Evolutionary conservation across 2,888 invertebrate genomes (phyloP).

Genomic region (Leucophenga maculata): DNA sequence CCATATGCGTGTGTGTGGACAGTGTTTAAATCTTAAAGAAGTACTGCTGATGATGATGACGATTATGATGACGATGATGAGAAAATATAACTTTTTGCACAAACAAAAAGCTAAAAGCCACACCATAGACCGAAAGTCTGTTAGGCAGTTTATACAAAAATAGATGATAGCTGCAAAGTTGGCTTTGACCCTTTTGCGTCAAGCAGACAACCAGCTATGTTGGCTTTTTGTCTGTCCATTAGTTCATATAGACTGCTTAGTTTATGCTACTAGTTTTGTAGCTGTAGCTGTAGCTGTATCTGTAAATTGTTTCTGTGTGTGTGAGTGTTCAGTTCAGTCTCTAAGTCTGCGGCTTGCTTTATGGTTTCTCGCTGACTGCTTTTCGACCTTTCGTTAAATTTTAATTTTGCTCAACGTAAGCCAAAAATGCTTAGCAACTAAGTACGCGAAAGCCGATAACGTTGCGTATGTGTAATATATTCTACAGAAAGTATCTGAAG

Average conservation of each 20-base stretch:
- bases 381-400: conserved; percentile 60
- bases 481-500: not conserved
- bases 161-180: no score
- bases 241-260: conserved; percentile 33
- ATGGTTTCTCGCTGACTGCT: conserved; percentile 57
- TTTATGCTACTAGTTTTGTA: not conserved
- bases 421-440: conserved; percentile 27
- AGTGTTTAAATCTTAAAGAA: no score
- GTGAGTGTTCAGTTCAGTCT: conserved; percentile 35
- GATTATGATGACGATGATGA: no score
- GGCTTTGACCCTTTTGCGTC: no score
- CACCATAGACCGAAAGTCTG: no score
- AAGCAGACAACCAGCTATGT: conserved; percentile 25
- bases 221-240: conserved; percentile 36
- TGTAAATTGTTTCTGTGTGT: conserved; percentile 28
- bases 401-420: conserved; percentile 50
- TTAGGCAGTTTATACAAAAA: no score
- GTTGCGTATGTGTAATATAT: not conserved
- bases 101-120: no score
- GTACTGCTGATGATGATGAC: no score
- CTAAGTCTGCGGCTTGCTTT: conserved; percentile 63
- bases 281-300: conserved; percentile 19
- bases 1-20: no score
- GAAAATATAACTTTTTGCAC: no score
- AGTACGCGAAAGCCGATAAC: conserved; percentile 1